Percentiles rank a stretch among this genome's conserved stretches.
Evolutionary conservation across 2,888 invertebrate genomes (phyloP).

Genomic region (Monoplex corrugatus): DNA sequence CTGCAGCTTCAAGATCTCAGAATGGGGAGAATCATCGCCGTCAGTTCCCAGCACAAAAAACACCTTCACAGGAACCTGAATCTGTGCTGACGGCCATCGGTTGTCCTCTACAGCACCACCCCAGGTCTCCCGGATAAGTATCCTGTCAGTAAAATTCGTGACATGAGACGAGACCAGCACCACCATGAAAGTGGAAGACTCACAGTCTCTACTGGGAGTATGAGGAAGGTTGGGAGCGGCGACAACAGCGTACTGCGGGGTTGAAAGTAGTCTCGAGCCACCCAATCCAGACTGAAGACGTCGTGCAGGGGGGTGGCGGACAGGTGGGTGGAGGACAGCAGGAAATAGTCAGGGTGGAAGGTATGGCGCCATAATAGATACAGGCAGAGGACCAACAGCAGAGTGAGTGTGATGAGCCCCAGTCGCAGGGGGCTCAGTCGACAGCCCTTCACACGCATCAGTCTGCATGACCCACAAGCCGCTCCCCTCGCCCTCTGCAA

Average conservation of each 20-base stretch:
- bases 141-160: neutral
- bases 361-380: too few species aligned
- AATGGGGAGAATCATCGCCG: neutral
- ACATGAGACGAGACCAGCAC: conserved; percentile 12
- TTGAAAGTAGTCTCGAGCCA: conserved; percentile 25
- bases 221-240: conserved; percentile 11
- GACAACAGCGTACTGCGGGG: neutral
- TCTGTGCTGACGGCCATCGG: conserved; percentile 20
- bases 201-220: neutral
- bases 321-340: conserved; percentile 29
- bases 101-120: neutral
- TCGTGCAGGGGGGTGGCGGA: neutral
- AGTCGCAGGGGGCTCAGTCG: too few species aligned
- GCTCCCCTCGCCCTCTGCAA: too few species aligned
- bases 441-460: too few species aligned
- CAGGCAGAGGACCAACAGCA: too few species aligned
- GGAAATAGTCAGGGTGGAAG: conserved; percentile 15
- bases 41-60: conserved; percentile 31
- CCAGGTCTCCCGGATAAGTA: conserved; percentile 40
- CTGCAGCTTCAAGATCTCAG: too few species aligned
- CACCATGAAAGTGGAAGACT: neutral
- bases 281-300: conserved; percentile 38
- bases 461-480: too few species aligned
- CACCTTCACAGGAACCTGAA: neutral
- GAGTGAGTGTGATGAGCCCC: too few species aligned